Percentiles rank a stretch among this genome's conserved stretches.
phyloP scores from a whole-genome alignment of 2,113 vertebrate genomes.

The Macquaria australasica region DNA sequence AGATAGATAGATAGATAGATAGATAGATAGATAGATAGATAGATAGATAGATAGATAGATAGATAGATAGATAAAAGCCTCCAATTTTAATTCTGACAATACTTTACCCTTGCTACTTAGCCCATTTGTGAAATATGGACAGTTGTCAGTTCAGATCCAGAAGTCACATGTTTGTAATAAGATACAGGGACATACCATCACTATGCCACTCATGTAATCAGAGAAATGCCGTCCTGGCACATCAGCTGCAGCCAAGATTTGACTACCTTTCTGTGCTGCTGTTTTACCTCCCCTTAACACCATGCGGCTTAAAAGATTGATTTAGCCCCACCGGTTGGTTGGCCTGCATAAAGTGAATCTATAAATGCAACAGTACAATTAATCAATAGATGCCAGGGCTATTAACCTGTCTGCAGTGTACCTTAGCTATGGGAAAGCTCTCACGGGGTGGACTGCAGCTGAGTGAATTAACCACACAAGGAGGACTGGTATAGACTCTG shows the following conservation, averaged over 20 bases:
- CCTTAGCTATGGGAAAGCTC: slow-evolving; percentile 37
- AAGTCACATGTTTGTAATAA: neutral
- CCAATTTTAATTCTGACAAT: neutral
- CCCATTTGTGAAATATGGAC: neutral
- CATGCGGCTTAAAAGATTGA: slow-evolving; percentile 33
- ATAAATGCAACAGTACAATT: slow-evolving; percentile 62
- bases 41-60: too few relatives aligned
- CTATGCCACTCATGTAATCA: neutral
- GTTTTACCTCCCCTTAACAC: slow-evolving; percentile 37
- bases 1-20: too few relatives aligned
- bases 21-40: too few relatives aligned
- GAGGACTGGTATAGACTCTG: neutral
- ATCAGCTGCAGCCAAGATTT: neutral
- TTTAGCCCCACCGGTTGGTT: slow-evolving; percentile 39
- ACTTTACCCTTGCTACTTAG: neutral
- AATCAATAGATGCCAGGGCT: slow-evolving; percentile 56
- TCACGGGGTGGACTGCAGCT: slow-evolving; percentile 19
- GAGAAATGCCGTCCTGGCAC: neutral
- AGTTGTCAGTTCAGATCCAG: neutral
- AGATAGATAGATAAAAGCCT: too few relatives aligned
- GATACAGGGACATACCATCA: neutral
- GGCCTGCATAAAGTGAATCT: slow-evolving; percentile 52
- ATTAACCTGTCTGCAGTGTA: slow-evolving; percentile 62
- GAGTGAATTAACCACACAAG: slow-evolving; percentile 38
- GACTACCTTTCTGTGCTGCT: neutral